These are phyloP conservation scores for Xylophagus ater DNA, from an alignment of 2,888 invertebrate species.

Conservation along the genomic window DNA sequence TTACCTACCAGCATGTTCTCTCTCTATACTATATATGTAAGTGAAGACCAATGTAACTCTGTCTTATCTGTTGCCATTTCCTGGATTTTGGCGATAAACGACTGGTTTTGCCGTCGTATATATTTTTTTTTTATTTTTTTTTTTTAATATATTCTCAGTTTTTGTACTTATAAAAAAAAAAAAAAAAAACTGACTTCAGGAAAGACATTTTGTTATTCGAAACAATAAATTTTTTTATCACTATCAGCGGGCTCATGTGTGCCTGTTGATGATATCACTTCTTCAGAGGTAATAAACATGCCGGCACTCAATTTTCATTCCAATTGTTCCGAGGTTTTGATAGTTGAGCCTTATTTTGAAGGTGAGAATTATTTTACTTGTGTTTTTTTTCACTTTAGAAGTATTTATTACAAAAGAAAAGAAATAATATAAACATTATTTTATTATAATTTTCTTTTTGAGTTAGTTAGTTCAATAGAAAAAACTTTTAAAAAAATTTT, in stretches of 20 bases:
- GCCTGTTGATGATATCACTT: conserved; percentile 13
- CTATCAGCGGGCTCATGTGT: conserved; percentile 10
- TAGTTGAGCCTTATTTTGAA: no score
- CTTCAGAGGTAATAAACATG: conserved; percentile 8
- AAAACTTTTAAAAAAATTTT: no score
- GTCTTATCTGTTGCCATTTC: conserved; percentile 23
- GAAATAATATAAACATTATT: no score
- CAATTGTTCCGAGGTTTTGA: no score
- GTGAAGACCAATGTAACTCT: conserved; percentile 20
- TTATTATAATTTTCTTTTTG: no score
- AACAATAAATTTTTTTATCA: conserved; percentile 11
- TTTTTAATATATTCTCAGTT: conserved; percentile 7
- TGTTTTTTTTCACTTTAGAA: no score
- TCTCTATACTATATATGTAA: no score
- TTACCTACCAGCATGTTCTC: conserved; percentile 18
- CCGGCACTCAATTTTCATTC: conserved; percentile 12
- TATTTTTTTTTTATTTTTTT: no score
- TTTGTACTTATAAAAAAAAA: no score
- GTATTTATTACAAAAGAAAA: no score
- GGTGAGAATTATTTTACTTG: no score
- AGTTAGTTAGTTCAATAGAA: no score
- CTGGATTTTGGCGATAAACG: conserved; percentile 22
- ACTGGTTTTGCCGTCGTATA: conserved; percentile 16
- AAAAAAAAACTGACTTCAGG: background rate
- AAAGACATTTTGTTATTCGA: conserved; percentile 8